Base-by-base conservation (phyloP, 2,113 vertebrate species). In the Zosterops pallidus region DNA sequence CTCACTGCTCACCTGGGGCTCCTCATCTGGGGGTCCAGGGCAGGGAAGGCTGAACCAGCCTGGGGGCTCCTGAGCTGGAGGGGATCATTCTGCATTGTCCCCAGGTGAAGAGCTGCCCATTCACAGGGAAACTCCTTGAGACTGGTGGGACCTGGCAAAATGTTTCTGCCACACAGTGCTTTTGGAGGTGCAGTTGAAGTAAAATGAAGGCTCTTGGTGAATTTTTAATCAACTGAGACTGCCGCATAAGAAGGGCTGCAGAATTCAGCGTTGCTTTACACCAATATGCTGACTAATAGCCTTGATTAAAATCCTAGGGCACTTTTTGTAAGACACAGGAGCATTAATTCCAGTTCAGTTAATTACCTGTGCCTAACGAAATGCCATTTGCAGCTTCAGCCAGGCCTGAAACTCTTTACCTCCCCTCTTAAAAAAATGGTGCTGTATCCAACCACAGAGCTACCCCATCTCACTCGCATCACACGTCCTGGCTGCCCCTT, bases 321-420 rank as follows among this genome's bases (percentile, higher is more conserved):
- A 1, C 50, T 87, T 94, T 80, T 55, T 93, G 71, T 80, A 80
- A 75, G 82, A 70, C 59, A 41, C 21, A 62, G 76, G 68, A 95
- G 68, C 79, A 83, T 92, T 95, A 94, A 95, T 94, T 95, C 83
- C 90, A 56, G 82, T 56, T 88, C 85, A 78, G 82, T 90, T 96
- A 96, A 96, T 90, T 93, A 95, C 93, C 88, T 96, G 83, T 78
- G 71, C 92, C 93, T 91, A 86, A 72, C 75, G 9, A 91, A 90
- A 94, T 81, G 69, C 68, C 85, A 70, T 59, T 88, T 81, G 59
- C 60, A 64, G 78, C 70, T 90, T 70, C 85, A 92, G 44, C 39
- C 46, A 35, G 60, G 56, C 68, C 78, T 53, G 68, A 91, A 90
- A 83, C 70, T 80, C 85, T 83, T 81, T n/a, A 59, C 25, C 14